A percentile compares a stretch with the other conserved stretches of the same genome.
Conservation (phyloP, 2,888 invertebrate species). For the Mythimna lalbum region DNA sequence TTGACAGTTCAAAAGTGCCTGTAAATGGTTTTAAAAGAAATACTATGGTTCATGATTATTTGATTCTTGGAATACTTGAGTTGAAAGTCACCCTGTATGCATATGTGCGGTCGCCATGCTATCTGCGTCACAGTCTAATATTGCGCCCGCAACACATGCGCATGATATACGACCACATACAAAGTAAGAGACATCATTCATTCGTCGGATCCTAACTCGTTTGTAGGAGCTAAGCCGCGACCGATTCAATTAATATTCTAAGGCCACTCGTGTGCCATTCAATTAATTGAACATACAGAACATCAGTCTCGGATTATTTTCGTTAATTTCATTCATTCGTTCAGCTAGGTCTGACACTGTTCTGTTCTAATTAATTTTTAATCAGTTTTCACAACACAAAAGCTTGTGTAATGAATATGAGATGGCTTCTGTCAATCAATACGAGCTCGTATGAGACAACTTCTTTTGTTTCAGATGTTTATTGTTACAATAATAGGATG, state of each 20-base stretch:
- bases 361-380: conserved; percentile 62
- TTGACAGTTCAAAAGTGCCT: too few species aligned
- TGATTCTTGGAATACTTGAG: neutral
- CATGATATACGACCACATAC: neutral
- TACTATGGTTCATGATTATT: too few species aligned
- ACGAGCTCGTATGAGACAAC: conserved; percentile 1
- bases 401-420: conserved; percentile 47
- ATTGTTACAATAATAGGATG: conserved; percentile 12
- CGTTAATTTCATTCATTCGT: conserved; percentile 52
- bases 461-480: conserved; percentile 22
- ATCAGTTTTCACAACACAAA: conserved; percentile 50
- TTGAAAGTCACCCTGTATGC: neutral
- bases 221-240: conserved; percentile 38
- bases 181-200: conserved; percentile 23
- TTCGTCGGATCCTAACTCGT: conserved; percentile 34
- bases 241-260: conserved; percentile 72
- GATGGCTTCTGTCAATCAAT: conserved; percentile 13
- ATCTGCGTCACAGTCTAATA: neutral
- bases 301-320: conserved; percentile 64
- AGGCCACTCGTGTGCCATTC: conserved; percentile 59
- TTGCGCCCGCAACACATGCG: neutral
- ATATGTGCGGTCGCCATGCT: neutral
- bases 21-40: too few species aligned
- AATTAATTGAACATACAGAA: conserved; percentile 69
- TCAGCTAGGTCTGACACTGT: conserved; percentile 51